Base-by-base conservation (phyloP, 1,140 invertebrate species). In the Zaprionus ghesquierei region DNA sequence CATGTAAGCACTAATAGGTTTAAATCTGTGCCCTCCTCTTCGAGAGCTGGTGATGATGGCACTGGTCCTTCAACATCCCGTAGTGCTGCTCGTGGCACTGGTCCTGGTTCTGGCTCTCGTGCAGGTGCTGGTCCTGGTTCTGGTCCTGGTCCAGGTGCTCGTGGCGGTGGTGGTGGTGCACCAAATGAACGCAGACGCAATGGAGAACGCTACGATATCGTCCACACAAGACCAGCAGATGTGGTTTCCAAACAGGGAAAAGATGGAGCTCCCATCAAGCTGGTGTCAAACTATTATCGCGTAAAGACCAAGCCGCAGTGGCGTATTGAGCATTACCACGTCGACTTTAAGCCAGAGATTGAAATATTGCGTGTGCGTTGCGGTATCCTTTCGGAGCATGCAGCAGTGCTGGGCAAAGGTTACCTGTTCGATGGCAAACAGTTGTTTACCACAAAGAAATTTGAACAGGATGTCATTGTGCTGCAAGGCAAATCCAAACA, bases 251-350 rank as follows among this genome's bases (percentile, higher is more conserved):
- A 87, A 46, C 50, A 35, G 8, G 95, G 95, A 3, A 77, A 38
- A 0, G 81, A 89, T 20, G 96, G 96, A 0, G 75, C 23, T 0
- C 72, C 70, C 0, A 74, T 97, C 1, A 79, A 78, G 2, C 69
- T 98, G 0, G 64, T 93, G 1, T 92, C 96, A 0, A 98, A 98
- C 90, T 97, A 96, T 69, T 98, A 97, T 72, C 93, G 93, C 12
- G 75, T 98, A 1, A 58, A 95, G 2, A 94, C 94, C 0, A 92
- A 92, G 1, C 94, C 96, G 0, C 93, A 96, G 46, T 98, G 96
- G 96, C 92, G 94, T 31, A 92, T 98, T 0, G 95, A 95, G 62
- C 96, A 98, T 72, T 98, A 98, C 89, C 94, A 95, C 69, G 97
- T 98, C 0, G 95, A 96, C 78, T 96, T 97, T 79, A 82, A 91